Percentiles rank a stretch among this genome's conserved stretches.
Conservation (phyloP, 2,797 vertebrate genomes). For the Microtus obscurus region DNA sequence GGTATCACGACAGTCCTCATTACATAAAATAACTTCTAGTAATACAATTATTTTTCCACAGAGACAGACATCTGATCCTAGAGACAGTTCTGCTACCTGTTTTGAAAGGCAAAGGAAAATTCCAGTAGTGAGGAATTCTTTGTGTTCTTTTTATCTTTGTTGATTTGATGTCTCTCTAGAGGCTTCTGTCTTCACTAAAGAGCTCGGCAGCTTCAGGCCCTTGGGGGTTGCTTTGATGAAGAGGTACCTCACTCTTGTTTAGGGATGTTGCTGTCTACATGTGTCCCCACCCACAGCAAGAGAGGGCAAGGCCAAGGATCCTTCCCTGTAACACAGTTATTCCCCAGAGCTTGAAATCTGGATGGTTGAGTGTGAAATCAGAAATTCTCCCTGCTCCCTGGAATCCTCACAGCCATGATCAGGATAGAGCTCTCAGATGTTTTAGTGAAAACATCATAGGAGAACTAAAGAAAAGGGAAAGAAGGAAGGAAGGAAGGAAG, state of each 20-base stretch:
- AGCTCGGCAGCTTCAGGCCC: not conserved
- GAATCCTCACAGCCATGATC: not conserved
- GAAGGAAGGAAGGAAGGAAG: rapidly evolving
- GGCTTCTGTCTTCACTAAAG: not conserved
- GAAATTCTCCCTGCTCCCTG: not conserved
- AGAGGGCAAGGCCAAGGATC: not conserved
- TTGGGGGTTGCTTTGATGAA: not conserved
- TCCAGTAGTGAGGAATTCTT: not conserved
- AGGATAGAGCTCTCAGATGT: slow-evolving; percentile 36
- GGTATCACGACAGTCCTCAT: not conserved
- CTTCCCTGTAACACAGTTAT: not conserved
- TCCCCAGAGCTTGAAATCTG: not conserved
- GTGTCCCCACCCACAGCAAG: not conserved
- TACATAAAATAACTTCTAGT: not conserved
- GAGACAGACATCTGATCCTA: not conserved
- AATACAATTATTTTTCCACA: not conserved
- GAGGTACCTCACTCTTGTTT: not conserved
- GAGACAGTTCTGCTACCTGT: not conserved
- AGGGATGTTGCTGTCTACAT: not conserved
- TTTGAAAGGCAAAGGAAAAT: not conserved
- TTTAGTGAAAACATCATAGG: slow-evolving; percentile 50
- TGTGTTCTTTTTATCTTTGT: slow-evolving; percentile 39
- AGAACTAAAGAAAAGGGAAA: slow-evolving; percentile 64
- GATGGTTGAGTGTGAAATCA: slow-evolving; percentile 56
- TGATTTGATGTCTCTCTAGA: not conserved